These are phyloP conservation scores for Megathymus violae DNA, from an alignment of 1,140 invertebrate species.

Conservation along the genomic window DNA sequence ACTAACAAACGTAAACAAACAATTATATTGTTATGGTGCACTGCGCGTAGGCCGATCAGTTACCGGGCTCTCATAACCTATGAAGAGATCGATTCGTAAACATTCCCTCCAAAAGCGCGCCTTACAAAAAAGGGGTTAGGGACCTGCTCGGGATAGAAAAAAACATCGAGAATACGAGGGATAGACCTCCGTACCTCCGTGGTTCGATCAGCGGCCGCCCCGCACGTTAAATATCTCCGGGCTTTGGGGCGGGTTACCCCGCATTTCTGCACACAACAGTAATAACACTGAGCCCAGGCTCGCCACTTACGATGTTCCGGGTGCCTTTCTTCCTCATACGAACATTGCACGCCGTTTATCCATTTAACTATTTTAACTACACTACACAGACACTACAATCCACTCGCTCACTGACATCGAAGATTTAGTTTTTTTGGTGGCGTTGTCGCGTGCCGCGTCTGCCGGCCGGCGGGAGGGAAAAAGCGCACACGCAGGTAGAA, in stretches of 20 bases:
- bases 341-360: constrained; percentile 78
- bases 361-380: constrained; percentile 81
- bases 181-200: constrained; percentile 76
- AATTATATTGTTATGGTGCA: constrained; percentile 27
- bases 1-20: constrained; percentile 27
- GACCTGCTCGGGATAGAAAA: constrained; percentile 69
- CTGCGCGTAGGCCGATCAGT: constrained; percentile 26
- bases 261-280: constrained; percentile 70
- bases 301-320: constrained; percentile 79
- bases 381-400: constrained; percentile 73
- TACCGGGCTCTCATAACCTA: constrained; percentile 59
- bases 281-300: constrained; percentile 60
- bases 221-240: constrained; percentile 63
- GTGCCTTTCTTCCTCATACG: constrained; percentile 82
- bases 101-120: constrained; percentile 70
- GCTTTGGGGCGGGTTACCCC: constrained; percentile 67
- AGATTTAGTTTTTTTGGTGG: constrained; percentile 67
- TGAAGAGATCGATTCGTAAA: constrained; percentile 61
- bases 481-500: constrained; percentile 49
- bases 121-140: constrained; percentile 75
- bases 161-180: constrained; percentile 72
- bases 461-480: constrained; percentile 64
- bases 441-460: constrained; percentile 69
- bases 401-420: constrained; percentile 71
- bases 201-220: constrained; percentile 69